These are phyloP conservation scores for Mechanitis mazaeus DNA, from an alignment of 2,888 invertebrate species.

Conservation along the genomic window DNA sequence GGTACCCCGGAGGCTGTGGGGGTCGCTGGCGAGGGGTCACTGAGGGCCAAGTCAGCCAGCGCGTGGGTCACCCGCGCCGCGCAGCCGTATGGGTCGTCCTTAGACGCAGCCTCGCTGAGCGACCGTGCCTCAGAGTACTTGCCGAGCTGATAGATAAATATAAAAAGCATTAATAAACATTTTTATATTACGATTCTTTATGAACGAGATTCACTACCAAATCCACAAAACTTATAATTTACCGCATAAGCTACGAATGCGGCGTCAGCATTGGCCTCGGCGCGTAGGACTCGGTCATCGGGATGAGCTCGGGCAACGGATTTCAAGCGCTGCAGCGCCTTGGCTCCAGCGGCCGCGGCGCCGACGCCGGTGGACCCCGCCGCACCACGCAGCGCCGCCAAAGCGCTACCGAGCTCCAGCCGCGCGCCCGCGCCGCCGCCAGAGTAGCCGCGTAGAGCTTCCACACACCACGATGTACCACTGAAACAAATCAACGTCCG, in stretches of 20 bases:
- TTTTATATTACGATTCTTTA: no score
- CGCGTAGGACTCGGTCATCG: conserved; percentile 58
- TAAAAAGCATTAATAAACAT: not conserved
- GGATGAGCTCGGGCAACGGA: conserved; percentile 66
- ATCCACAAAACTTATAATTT: not conserved
- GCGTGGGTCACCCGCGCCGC: conserved; percentile 56
- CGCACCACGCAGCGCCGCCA: conserved; percentile 87
- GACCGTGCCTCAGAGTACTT: conserved; percentile 58
- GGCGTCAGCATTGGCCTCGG: conserved; percentile 67
- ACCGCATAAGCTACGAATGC: conserved; percentile 70
- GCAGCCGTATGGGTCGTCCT: conserved; percentile 66
- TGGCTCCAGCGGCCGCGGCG: conserved; percentile 28
- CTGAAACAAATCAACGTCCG: conserved; percentile 28
- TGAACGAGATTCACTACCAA: no score
- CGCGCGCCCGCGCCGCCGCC: conserved; percentile 84
- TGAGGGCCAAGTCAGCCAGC: conserved; percentile 43
- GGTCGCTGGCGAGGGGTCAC: conserved; percentile 23
- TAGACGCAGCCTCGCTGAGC: conserved; percentile 56
- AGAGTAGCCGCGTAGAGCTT: conserved; percentile 92
- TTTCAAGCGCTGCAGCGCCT: conserved; percentile 56
- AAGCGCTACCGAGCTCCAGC: conserved; percentile 92
- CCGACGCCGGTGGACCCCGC: conserved; percentile 46
- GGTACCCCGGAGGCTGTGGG: conserved; percentile 19
- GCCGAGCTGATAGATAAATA: conserved; percentile 47
- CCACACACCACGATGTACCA: conserved; percentile 89